Conservation (phyloP, 1,140 invertebrate species). For the Scylla paramamosain region DNA sequence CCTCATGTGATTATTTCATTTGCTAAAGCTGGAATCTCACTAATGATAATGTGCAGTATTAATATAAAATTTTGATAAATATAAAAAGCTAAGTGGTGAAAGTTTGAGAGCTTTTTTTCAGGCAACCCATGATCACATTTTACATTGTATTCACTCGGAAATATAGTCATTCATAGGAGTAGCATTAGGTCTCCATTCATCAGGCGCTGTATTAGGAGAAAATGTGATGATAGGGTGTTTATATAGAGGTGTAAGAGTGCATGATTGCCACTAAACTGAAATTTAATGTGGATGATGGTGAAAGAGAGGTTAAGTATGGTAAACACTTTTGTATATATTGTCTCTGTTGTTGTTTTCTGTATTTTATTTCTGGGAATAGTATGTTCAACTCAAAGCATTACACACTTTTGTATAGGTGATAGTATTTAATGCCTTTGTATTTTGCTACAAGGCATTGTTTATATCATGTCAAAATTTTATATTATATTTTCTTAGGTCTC, state of each 20-base stretch:
- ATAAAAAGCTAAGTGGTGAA: neutral
- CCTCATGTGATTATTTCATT: neutral
- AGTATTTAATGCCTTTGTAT: slow-evolving; percentile 52
- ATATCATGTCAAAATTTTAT: slow-evolving; percentile 69
- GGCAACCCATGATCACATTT: neutral
- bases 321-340: slow-evolving; percentile 54
- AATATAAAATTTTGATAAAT: neutral
- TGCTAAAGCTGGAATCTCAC: neutral
- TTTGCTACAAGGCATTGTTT: slow-evolving; percentile 65
- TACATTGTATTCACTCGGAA: neutral
- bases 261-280: neutral
- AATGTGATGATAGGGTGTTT: neutral
- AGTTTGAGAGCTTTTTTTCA: neutral
- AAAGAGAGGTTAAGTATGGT: neutral
- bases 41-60: neutral
- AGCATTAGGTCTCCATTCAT: neutral
- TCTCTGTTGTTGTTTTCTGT: slow-evolving; percentile 51
- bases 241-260: neutral
- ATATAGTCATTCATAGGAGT: neutral
- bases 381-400: slow-evolving; percentile 32
- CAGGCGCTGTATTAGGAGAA: neutral
- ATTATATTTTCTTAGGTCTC: slow-evolving; percentile 65
- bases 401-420: slow-evolving; percentile 39
- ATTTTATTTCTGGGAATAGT: slow-evolving; percentile 22
- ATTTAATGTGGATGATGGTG: neutral